phyloP scores from a whole-genome alignment of 2,888 invertebrate species.

The Ornithoptera alexandrae region DNA sequence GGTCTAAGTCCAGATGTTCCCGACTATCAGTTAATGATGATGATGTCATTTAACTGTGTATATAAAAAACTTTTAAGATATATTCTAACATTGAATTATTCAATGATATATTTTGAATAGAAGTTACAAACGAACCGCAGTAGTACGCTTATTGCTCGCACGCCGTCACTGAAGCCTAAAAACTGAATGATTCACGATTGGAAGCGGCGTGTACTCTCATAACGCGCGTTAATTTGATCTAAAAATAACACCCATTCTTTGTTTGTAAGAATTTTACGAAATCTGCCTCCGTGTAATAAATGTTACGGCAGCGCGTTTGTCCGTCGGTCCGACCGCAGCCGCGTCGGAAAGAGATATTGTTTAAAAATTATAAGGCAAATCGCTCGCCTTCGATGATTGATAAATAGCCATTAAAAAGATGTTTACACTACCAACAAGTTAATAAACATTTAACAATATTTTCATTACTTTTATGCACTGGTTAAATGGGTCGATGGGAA shows the following conservation, averaged over 20 bases:
- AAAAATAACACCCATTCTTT: conserved; percentile 76
- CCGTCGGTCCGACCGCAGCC: background rate
- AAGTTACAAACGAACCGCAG: background rate
- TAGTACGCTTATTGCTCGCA: conserved; percentile 12
- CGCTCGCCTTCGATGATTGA: conserved; percentile 26
- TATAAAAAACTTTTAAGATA: background rate
- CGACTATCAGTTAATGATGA: no score
- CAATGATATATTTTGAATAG: background rate
- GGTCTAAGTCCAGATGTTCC: no score
- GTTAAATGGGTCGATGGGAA: background rate
- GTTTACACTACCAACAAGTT: conserved; percentile 1
- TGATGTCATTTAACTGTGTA: no score
- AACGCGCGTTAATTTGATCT: conserved; percentile 78
- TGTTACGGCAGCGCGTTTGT: conserved; percentile 37
- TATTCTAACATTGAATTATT: background rate
- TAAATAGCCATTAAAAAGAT: conserved; percentile 16
- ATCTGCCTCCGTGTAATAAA: conserved; percentile 58
- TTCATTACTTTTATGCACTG: background rate
- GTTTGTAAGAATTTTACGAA: conserved; percentile 75
- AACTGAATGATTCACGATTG: conserved; percentile 66
- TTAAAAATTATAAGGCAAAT: conserved; percentile 7
- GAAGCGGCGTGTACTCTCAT: conserved; percentile 65
- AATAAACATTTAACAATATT: conserved; percentile 1
- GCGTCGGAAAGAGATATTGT: conserved; percentile 18
- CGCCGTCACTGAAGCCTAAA: conserved; percentile 44